phyloP scores from a whole-genome alignment of 2,888 invertebrate genomes.

The Margaritifera margaritifera region DNA sequence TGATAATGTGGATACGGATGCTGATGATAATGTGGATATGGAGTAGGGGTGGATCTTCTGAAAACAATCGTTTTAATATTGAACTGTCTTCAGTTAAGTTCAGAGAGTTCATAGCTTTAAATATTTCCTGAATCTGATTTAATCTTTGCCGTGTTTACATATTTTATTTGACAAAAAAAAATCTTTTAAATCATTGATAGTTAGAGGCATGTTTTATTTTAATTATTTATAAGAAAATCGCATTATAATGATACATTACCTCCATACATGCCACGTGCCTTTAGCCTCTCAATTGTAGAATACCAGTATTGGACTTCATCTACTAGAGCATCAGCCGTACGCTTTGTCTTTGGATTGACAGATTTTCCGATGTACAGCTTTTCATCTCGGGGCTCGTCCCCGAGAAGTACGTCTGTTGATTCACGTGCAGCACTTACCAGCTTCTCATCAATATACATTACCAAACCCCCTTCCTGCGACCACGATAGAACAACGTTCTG shows the following conservation, averaged over 20 bases:
- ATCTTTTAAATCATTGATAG: too few species aligned
- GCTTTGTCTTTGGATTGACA: slow-evolving; percentile 24
- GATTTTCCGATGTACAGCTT: slow-evolving; percentile 57
- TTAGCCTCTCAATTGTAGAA: slow-evolving; percentile 58
- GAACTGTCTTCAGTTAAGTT: too few species aligned
- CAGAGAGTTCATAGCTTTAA: too few species aligned
- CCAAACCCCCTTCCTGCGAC: slow-evolving; percentile 63
- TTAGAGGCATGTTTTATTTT: too few species aligned
- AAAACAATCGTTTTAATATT: too few species aligned
- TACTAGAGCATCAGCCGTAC: slow-evolving; percentile 55
- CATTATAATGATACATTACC: slow-evolving; percentile 28
- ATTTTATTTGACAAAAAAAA: too few species aligned
- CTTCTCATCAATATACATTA: slow-evolving; percentile 57
- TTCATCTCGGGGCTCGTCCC: slow-evolving; percentile 29
- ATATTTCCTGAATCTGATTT: too few species aligned
- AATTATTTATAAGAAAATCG: background rate
- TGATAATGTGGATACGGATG: too few species aligned
- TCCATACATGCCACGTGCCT: slow-evolving; percentile 47
- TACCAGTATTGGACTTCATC: slow-evolving; percentile 70
- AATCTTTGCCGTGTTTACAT: too few species aligned
- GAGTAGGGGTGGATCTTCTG: too few species aligned
- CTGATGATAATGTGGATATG: too few species aligned
- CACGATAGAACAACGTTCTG: slow-evolving; percentile 67
- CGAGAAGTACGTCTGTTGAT: slow-evolving; percentile 17
- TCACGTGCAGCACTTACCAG: slow-evolving; percentile 17